Percentiles rank a stretch among this genome's conserved stretches.
These are phyloP conservation scores for Lasioglossum vierecki DNA, from an alignment of 2,888 invertebrate species.

Conservation along the genomic window DNA sequence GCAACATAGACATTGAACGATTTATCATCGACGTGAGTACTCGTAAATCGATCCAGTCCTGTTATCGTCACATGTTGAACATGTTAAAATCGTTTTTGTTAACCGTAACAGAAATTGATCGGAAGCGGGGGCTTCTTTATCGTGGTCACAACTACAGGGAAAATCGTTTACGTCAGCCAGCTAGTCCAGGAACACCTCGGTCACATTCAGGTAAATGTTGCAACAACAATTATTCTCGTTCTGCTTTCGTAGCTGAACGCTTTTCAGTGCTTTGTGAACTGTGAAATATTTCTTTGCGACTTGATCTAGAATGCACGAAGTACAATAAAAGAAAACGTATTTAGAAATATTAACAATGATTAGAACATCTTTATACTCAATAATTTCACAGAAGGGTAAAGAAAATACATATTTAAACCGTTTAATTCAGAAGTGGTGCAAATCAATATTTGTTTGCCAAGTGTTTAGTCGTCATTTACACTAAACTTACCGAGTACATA, in stretches of 20 bases:
- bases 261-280: not conserved
- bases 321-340: not conserved
- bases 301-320: not conserved
- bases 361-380: not conserved
- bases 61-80: conserved; percentile 31
- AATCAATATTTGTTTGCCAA: too few species aligned
- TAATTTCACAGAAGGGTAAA: too few species aligned
- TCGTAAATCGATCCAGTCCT: conserved; percentile 27
- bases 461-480: too few species aligned
- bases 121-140: conserved; percentile 91
- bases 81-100: conserved; percentile 45
- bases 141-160: conserved; percentile 91
- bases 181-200: conserved; percentile 94
- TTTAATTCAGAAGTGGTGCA: too few species aligned
- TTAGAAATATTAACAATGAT: not conserved
- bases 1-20: conserved; percentile 81
- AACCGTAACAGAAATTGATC: conserved; percentile 70
- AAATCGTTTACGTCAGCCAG: conserved; percentile 93
- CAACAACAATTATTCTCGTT: not conserved
- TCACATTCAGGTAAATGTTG: conserved; percentile 89
- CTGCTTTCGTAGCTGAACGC: not conserved
- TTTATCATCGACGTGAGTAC: conserved; percentile 83
- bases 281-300: not conserved
- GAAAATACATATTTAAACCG: too few species aligned
- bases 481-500: too few species aligned